A percentile compares a stretch with the other conserved stretches of the same genome.
These are phyloP conservation scores for Nycticebus coucang DNA, from an alignment of 2,113 vertebrate genomes.

Conservation along the genomic window DNA sequence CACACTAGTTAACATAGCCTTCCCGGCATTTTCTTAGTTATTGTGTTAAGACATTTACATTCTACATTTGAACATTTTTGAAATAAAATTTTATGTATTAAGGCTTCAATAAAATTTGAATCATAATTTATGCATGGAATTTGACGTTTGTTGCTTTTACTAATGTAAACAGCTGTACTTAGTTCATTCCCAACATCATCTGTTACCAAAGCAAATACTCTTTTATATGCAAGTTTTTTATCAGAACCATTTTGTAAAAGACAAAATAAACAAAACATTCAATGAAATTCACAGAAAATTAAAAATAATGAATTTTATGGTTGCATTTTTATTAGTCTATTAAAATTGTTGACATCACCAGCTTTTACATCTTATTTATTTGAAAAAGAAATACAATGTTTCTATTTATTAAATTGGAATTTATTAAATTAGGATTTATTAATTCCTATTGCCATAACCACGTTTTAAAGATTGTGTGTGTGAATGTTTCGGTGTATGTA, in stretches of 20 bases:
- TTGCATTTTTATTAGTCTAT: constrained; percentile 17
- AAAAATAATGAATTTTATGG: neutral
- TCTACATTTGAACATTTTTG: neutral
- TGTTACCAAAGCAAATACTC: constrained; percentile 19
- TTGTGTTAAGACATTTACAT: too few relatives aligned
- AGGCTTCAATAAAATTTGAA: neutral
- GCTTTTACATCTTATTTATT: constrained; percentile 61
- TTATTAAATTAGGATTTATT: constrained; percentile 72
- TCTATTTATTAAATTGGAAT: constrained; percentile 69
- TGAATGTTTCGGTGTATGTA: neutral
- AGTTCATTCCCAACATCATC: neutral
- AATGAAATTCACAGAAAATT: constrained; percentile 17
- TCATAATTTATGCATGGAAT: neutral
- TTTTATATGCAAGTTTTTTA: constrained; percentile 50
- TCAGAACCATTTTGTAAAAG: neutral
- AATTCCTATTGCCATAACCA: constrained; percentile 41
- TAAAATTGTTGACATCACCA: constrained; percentile 67
- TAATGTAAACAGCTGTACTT: neutral
- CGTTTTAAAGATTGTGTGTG: neutral
- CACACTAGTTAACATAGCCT: too few relatives aligned
- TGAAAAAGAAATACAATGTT: constrained; percentile 63
- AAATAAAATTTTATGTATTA: constrained; percentile 23
- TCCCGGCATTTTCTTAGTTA: too few relatives aligned
- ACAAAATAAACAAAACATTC: neutral
- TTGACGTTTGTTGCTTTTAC: neutral